These are phyloP conservation scores for Dicentrarchus labrax DNA, from an alignment of 2,113 vertebrate genomes.

Conservation along the genomic window DNA sequence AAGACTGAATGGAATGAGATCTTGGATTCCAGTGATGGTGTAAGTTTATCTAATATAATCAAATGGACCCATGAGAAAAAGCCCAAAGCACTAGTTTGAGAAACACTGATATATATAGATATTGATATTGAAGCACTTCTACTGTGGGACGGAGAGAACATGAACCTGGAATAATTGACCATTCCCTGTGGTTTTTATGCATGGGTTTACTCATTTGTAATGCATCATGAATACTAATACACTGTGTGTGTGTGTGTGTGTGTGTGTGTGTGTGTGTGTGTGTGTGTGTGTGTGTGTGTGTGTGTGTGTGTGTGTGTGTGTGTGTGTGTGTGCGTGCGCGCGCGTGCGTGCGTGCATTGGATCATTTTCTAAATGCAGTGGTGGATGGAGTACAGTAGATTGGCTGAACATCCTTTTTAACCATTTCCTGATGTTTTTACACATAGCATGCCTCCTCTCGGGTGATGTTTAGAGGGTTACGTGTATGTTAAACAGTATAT, in stretches of 20 bases:
- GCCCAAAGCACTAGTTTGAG: constrained; percentile 8
- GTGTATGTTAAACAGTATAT: neutral
- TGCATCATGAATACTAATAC: constrained; percentile 49
- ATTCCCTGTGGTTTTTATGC: constrained; percentile 34
- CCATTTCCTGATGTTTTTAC: constrained; percentile 8
- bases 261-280: neutral
- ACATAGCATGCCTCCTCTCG: neutral
- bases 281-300: neutral
- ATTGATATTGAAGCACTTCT: neutral
- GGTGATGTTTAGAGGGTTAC: neutral
- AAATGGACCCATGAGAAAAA: constrained; percentile 1
- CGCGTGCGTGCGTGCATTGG: neutral
- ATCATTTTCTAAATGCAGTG: constrained; percentile 17
- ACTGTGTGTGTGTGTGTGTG: neutral
- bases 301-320: neutral
- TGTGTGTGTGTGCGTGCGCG: neutral
- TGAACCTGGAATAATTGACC: constrained; percentile 35
- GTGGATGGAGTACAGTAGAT: constrained; percentile 21
- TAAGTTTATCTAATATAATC: constrained; percentile 11
- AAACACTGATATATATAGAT: neutral
- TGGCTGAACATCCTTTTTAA: constrained; percentile 64
- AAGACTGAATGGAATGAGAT: neutral
- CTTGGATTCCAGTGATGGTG: constrained; percentile 4
- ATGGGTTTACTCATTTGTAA: constrained; percentile 50
- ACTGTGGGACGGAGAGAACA: constrained; percentile 17